phyloP scores from a whole-genome alignment of 1,140 invertebrate genomes.

The Aphidius ervi region DNA sequence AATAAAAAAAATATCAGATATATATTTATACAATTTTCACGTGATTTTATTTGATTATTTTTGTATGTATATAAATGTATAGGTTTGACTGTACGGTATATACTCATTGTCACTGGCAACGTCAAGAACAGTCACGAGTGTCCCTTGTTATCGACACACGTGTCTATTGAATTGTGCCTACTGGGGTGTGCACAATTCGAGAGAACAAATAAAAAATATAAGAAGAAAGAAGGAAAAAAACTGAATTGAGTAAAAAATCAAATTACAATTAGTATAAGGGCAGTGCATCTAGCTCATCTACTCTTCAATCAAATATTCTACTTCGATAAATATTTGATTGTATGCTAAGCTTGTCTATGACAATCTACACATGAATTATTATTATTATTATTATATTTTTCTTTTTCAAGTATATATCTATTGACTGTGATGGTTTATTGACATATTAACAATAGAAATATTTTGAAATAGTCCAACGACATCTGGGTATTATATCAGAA shows the following conservation, averaged over 20 bases:
- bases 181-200: slow-evolving; percentile 13
- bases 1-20: background rate
- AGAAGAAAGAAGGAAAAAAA: slow-evolving; percentile 7
- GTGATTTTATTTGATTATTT: background rate
- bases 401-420: too few relatives aligned
- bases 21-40: background rate
- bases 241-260: background rate
- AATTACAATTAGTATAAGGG: slow-evolving; percentile 10
- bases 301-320: slow-evolving; percentile 21
- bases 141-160: slow-evolving; percentile 17
- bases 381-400: too few relatives aligned
- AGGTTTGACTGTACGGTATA: too few relatives aligned
- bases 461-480: too few relatives aligned
- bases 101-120: slow-evolving; percentile 12
- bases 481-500: too few relatives aligned
- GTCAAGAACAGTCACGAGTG: slow-evolving; percentile 20
- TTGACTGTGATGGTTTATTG: too few relatives aligned
- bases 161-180: slow-evolving; percentile 16
- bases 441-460: too few relatives aligned
- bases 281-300: background rate
- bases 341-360: background rate
- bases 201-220: slow-evolving; percentile 3
- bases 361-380: too few relatives aligned
- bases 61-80: too few relatives aligned
- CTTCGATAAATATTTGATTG: slow-evolving; percentile 15